Evolutionary conservation across 1,140 invertebrate genomes (phyloP).

Genomic region (Eumeta japonica): DNA sequence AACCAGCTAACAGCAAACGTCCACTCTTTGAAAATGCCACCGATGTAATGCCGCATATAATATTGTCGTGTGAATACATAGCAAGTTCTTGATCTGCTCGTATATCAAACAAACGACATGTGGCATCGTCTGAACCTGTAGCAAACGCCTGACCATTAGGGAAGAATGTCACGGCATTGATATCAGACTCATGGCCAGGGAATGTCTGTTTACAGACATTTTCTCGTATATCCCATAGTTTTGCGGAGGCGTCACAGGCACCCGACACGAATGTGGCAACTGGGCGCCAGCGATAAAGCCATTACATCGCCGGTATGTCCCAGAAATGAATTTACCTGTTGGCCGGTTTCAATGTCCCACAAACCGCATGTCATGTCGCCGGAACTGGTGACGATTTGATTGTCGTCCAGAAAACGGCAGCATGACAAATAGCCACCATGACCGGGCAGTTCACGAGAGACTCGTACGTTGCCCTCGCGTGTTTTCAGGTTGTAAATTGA

Average conservation of each 20-base stretch:
- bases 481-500: constrained; percentile 98
- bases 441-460: constrained; percentile 92
- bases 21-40: constrained; percentile 94
- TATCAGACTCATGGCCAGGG: constrained; percentile 92
- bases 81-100: constrained; percentile 82
- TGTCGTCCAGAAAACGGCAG: constrained; percentile 97
- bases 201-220: constrained; percentile 94
- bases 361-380: constrained; percentile 98
- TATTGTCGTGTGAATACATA: constrained; percentile 96
- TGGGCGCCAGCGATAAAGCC: constrained; percentile 92
- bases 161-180: constrained; percentile 94
- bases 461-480: constrained; percentile 94
- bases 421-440: constrained; percentile 97
- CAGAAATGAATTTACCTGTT: constrained; percentile 94
- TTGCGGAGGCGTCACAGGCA: constrained; percentile 96
- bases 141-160: constrained; percentile 93
- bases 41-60: constrained; percentile 93
- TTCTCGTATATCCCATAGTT: constrained; percentile 92
- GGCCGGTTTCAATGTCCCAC: constrained; percentile 98
- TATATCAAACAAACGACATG: constrained; percentile 91
- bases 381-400: constrained; percentile 97
- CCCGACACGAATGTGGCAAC: constrained; percentile 97
- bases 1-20: constrained; percentile 85
- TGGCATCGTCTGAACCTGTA: constrained; percentile 93
- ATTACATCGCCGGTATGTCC: constrained; percentile 98